Percentiles rank a stretch among this genome's conserved stretches.
Evolutionary conservation across 92 coral and sea anemone species (phyloP).

Genomic region (Siderastrea radians): DNA sequence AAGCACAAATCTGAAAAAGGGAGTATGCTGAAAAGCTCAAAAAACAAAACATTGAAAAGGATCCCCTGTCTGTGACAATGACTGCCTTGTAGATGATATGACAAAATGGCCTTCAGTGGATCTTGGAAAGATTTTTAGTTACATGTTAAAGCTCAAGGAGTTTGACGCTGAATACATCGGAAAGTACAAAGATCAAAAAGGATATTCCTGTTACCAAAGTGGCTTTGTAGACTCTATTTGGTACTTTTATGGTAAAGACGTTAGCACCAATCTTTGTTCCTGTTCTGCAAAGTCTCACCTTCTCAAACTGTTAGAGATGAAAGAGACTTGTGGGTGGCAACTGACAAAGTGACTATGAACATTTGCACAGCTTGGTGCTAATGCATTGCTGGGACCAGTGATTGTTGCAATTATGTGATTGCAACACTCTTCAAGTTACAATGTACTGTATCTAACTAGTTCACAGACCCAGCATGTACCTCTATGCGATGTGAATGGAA

Average conservation of each 20-base stretch:
- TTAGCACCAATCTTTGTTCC: no score
- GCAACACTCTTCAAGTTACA: conserved; percentile 54
- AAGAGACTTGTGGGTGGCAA: conserved; percentile 54
- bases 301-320: not conserved
- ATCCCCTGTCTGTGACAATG: not conserved
- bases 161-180: conserved; percentile 32
- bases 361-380: conserved; percentile 60
- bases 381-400: conserved; percentile 47
- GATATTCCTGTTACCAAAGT: no score
- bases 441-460: conserved; percentile 30
- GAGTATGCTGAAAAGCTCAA: conserved; percentile 9
- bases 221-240: conserved; percentile 37
- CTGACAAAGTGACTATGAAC: conserved; percentile 2
- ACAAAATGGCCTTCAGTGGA: conserved; percentile 40
- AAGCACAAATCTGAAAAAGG: conserved; percentile 13
- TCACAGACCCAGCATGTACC: conserved; percentile 57
- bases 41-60: conserved; percentile 7
- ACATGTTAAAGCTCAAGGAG: not conserved
- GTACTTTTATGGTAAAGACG: not conserved
- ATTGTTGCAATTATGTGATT: no score
- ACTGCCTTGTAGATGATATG: conserved; percentile 21
- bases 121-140: conserved; percentile 14
- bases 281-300: not conserved
- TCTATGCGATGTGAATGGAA: conserved; percentile 56
- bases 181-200: conserved; percentile 40